Conservation (phyloP, 1,140 invertebrate genomes). For the Tyrophagus putrescentiae region DNA sequence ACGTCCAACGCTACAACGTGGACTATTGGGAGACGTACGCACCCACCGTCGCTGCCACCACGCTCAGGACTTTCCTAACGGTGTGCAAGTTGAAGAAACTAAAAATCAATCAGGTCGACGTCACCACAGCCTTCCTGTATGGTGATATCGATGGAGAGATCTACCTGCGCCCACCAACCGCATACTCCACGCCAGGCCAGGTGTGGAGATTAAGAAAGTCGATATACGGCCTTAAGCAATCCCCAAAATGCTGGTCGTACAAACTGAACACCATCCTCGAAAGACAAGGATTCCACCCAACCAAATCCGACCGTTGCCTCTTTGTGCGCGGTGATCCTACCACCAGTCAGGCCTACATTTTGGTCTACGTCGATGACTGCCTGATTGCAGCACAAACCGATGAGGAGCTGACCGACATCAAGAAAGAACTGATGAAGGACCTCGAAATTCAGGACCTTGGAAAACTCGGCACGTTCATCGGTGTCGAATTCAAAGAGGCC, state of each 20-base stretch:
- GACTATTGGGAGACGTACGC: not conserved
- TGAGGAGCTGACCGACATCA: not conserved
- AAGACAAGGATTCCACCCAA: not conserved
- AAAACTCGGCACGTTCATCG: too few species aligned
- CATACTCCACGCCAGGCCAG: not conserved
- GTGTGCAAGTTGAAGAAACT: too few species aligned
- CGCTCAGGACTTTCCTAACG: too few species aligned
- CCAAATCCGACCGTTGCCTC: not conserved
- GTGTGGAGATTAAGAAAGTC: not conserved
- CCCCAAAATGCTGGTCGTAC: too few species aligned
- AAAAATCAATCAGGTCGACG: too few species aligned
- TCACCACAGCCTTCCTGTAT: too few species aligned
- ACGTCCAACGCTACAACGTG: not conserved
- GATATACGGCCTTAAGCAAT: not conserved
- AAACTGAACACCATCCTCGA: too few species aligned
- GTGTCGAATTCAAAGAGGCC: too few species aligned
- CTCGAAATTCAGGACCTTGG: too few species aligned
- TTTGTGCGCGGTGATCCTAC: not conserved
- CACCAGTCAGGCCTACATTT: not conserved
- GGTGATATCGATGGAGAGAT: not conserved
- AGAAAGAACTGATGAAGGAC: not conserved
- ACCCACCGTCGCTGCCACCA: not conserved
- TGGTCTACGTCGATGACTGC: too few species aligned
- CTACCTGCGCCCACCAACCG: not conserved
- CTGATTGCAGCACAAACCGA: too few species aligned